These are phyloP conservation scores for Plusia festucae DNA, from an alignment of 2,888 invertebrate species.

Conservation along the genomic window DNA sequence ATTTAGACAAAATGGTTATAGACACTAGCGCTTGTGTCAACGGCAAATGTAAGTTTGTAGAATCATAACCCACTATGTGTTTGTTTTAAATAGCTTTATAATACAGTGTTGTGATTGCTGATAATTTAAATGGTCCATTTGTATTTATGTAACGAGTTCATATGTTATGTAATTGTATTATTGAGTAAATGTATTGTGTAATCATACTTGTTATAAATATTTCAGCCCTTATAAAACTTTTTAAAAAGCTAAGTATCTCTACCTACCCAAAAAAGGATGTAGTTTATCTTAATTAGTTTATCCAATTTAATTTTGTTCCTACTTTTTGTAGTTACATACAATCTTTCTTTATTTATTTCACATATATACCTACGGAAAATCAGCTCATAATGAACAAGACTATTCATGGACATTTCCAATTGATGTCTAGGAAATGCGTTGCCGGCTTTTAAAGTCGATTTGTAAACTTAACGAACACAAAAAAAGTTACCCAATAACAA, in stretches of 20 bases:
- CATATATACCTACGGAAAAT: too few relatives aligned
- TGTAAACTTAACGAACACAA: too few relatives aligned
- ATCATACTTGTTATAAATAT: conserved; percentile 25
- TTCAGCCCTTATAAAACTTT: conserved; percentile 56
- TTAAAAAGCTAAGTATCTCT: too few relatives aligned
- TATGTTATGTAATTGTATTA: conserved; percentile 43
- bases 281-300: conserved; percentile 15
- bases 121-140: conserved; percentile 50
- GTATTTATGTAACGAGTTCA: conserved; percentile 49
- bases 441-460: too few relatives aligned
- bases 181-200: conserved; percentile 41
- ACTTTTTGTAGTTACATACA: too few relatives aligned
- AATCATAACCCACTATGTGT: conserved; percentile 46
- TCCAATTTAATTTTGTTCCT: not conserved
- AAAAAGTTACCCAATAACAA: too few relatives aligned
- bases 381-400: too few relatives aligned
- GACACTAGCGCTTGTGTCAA: conserved; percentile 30
- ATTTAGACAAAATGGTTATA: not conserved
- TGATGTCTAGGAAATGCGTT: too few relatives aligned
- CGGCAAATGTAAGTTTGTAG: conserved; percentile 37
- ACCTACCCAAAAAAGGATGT: too few relatives aligned
- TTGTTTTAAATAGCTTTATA: conserved; percentile 56
- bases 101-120: conserved; percentile 43
- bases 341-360: too few relatives aligned
- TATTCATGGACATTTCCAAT: too few relatives aligned